A percentile compares a stretch with the other conserved stretches of the same genome.
These are phyloP conservation scores for Phyto melanocephala DNA, from an alignment of 2,888 invertebrate genomes.

Conservation along the genomic window DNA sequence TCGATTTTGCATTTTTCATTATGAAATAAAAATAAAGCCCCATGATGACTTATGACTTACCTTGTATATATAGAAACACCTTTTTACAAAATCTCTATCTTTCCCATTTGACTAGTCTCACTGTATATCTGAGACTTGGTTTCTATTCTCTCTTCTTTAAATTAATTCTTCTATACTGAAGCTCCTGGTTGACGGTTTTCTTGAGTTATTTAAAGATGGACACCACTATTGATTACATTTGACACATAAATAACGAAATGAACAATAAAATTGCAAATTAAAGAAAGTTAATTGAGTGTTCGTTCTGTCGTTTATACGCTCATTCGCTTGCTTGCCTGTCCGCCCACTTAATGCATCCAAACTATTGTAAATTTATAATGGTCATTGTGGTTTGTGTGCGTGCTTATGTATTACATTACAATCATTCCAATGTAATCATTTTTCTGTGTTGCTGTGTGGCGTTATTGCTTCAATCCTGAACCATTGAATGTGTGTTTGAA, in stretches of 20 bases:
- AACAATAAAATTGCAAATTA: slow-evolving; percentile 42
- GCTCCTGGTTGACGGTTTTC: not conserved
- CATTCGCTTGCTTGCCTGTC: not conserved
- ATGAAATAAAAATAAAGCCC: too few species aligned
- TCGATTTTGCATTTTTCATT: too few species aligned
- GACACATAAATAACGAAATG: slow-evolving; percentile 50
- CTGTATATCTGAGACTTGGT: slow-evolving; percentile 24
- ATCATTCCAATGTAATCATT: not conserved
- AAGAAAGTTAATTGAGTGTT: slow-evolving; percentile 24
- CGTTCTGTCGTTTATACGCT: not conserved
- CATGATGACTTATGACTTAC: too few species aligned
- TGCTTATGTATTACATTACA: too few species aligned
- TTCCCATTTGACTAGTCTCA: not conserved
- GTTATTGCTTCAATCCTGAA: not conserved
- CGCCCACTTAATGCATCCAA: not conserved
- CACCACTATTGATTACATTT: slow-evolving; percentile 59
- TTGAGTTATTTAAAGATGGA: slow-evolving; percentile 58
- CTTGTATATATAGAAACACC: too few species aligned
- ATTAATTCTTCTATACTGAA: too few species aligned
- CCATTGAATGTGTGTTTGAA: not conserved
- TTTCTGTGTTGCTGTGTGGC: slow-evolving; percentile 26
- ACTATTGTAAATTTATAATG: not conserved
- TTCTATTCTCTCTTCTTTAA: slow-evolving; percentile 49
- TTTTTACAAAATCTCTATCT: not conserved
- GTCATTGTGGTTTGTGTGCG: not conserved